Base-by-base conservation (phyloP, 2,888 invertebrate species). In the Dicycla oo region DNA sequence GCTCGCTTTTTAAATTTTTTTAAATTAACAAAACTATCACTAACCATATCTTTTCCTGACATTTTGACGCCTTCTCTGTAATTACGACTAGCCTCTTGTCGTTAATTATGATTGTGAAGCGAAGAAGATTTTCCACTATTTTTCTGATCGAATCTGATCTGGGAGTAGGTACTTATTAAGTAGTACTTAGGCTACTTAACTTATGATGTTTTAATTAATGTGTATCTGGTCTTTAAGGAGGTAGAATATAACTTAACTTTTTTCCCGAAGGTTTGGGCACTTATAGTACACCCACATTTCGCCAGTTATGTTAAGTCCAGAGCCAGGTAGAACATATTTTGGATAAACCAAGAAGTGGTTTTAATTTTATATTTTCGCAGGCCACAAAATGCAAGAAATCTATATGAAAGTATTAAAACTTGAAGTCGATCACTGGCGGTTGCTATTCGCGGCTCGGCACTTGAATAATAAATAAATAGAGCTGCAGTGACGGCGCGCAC, bases 391-490 rank as follows among this genome's bases (percentile, higher is more conserved):
- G 34, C n/a, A 30, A 34, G 11, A 54, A 61, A 56, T 69, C 57
- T 47, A 58, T 63, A 67, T 63, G 6, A n/a, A 70, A 62, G 26
- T 11, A 38, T 10, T 74, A 65, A 85, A 88, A 86, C 86, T 83
- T 76, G 64, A 82, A 85, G 47, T 68, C 84, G 82, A 88, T 88
- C 86, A 83, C 79, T 82, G 79, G 77, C 84, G 73, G 81, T 84
- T 75, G 76, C 74, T 88, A 85, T 88, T 86, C 70, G 83, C 78
- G 84, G 81, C 80, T 84, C 80, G 38, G 74, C 77, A 77, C 78
- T 88, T 91, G 92, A 92, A 93, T 92, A 92, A 92, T 92, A 91
- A 92, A 88, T 91, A 91, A 88, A 90, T 91, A 83, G 88, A 87
- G 87, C 88, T 87, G 81, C 86, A 82, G 86, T 87, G 81, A 82